Evolutionary conservation across 1,140 invertebrate genomes (phyloP), one percentile per base, ranked within the genome.

Genomic region (Brachionus manjavacas): DNA sequence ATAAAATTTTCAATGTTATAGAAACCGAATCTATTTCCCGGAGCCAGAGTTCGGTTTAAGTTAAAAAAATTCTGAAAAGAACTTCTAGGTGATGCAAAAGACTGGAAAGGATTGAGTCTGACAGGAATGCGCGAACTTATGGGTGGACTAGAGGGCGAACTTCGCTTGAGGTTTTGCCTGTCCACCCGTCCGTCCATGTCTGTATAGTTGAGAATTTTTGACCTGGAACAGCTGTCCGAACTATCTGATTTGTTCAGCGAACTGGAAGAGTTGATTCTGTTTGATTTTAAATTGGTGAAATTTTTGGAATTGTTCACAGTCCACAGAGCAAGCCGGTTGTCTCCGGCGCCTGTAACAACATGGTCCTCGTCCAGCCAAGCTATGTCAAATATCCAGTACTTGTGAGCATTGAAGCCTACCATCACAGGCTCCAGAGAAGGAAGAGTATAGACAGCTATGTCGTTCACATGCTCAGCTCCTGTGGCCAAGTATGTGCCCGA

Each of bases 311-410:
- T 83, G 74, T 88, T 87, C 16, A 92, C 87, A 68, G 87, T 87
- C 91, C 91, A 92, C 11, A 92, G 85, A 7, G 91, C 90, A 39
- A 92, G 86, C 46, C 86, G 86, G 72, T 94, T 95, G 88, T 98
- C 96, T 84, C 95, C 92, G 0, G 95, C 96, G 3, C 96, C 96
- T 25, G 95, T 95, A 16, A 97, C 95, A 74, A 97, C 88, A 91
- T 95, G 96, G 88, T 97, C 94, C 90, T 98, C 96, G 89, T 98
- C 96, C 66, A 98, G 88, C 96, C 96, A 98, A 87, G 94, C 94
- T 92, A 96, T 93, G 87, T 97, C 96, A 90, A 97, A 96, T 55
- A 97, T 94, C 93, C 95, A 96, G 89, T 98, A 96, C 87, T 93
- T 92, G 89, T 98, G 96, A 14, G 94, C 95, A 87, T 90, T 90